Conservation (phyloP, 64 coral and sea anemone species). For the Orbicella faveolata region DNA sequence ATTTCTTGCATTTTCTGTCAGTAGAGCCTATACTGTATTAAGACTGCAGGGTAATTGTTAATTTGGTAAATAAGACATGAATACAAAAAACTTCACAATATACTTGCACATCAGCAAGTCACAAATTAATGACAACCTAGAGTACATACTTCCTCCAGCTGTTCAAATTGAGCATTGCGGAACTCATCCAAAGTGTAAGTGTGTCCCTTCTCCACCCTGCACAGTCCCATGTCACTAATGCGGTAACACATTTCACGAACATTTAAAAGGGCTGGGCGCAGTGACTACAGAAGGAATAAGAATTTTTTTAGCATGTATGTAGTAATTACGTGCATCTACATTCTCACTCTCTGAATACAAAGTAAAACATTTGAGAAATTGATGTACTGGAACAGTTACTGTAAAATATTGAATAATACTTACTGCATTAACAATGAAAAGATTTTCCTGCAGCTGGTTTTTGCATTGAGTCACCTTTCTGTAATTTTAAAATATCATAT, state of each 20-base stretch:
- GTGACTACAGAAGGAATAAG: slow-evolving; percentile 41
- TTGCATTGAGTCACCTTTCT: slow-evolving; percentile 94
- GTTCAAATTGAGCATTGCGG: slow-evolving; percentile 94
- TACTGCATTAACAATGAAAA: slow-evolving; percentile 96
- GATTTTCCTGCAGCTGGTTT: slow-evolving; percentile 92
- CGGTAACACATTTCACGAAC: slow-evolving; percentile 98
- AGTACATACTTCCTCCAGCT: slow-evolving; percentile 81
- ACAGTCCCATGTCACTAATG: slow-evolving; percentile 98
- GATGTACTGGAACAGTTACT: background rate
- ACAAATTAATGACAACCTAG: background rate
- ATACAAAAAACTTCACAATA: too few relatives aligned
- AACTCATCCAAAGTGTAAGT: slow-evolving; percentile 99
- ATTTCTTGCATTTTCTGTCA: too few relatives aligned
- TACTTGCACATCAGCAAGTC: background rate
- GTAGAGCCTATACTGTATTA: too few relatives aligned
- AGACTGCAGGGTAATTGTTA: too few relatives aligned
- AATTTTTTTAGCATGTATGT: too few relatives aligned
- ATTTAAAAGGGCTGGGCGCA: slow-evolving; percentile 93
- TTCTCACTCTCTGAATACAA: background rate
- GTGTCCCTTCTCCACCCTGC: slow-evolving; percentile 89
- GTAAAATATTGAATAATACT: slow-evolving; percentile 36
- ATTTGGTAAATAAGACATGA: too few relatives aligned
- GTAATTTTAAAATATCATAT: background rate
- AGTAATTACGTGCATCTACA: background rate
- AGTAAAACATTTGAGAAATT: background rate